Evolutionary conservation across 2,797 vertebrate species (phyloP).

Genomic region (Microcaecilia unicolor): DNA sequence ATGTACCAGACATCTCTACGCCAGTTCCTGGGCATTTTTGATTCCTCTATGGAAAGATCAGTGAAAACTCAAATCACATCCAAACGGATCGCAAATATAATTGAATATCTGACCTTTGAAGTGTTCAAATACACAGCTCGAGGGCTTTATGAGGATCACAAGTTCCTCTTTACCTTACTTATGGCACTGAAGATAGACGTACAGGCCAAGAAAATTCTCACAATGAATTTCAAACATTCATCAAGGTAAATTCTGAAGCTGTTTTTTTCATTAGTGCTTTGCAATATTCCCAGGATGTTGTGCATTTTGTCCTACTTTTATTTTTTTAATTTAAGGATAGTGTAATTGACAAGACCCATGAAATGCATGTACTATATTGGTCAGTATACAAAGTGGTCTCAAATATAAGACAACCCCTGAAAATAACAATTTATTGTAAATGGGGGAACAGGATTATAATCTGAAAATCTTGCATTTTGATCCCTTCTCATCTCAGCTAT

Average conservation of each 20-base stretch:
- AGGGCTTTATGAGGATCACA: conserved; percentile 70
- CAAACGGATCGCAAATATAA: conserved; percentile 63
- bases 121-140: conserved; percentile 64
- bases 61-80: conserved; percentile 59
- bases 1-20: conserved; percentile 79
- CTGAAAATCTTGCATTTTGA: too few relatives aligned
- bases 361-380: too few relatives aligned
- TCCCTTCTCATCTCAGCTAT: too few relatives aligned
- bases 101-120: conserved; percentile 63
- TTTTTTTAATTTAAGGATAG: neutral
- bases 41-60: conserved; percentile 61
- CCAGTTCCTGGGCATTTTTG: conserved; percentile 73
- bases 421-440: too few relatives aligned
- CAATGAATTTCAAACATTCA: conserved; percentile 63
- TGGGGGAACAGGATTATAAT: too few relatives aligned
- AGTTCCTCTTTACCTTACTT: conserved; percentile 71
- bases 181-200: conserved; percentile 72
- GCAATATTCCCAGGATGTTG: neutral
- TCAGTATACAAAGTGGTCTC: too few relatives aligned
- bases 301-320: neutral
- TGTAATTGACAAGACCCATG: too few relatives aligned
- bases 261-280: too few relatives aligned
- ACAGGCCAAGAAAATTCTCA: conserved; percentile 64
- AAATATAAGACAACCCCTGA: too few relatives aligned
- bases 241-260: conserved; percentile 59